phyloP scores from a whole-genome alignment of 2,888 invertebrate genomes.

The Trachelus iudaicus region DNA sequence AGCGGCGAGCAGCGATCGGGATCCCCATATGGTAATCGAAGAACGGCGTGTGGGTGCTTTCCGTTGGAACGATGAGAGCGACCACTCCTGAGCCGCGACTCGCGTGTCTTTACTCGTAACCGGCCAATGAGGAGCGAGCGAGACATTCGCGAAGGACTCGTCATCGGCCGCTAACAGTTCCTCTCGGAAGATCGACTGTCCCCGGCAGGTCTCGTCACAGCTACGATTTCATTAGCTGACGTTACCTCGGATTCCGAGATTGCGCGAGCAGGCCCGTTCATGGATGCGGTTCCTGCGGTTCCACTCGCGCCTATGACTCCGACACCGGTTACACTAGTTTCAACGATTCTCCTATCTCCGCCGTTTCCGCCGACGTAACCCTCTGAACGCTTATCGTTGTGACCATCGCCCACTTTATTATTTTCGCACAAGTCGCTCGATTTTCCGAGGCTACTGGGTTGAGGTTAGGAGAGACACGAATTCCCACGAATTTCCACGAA shows the following conservation, averaged over 20 bases:
- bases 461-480: background rate
- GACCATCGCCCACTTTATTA: background rate
- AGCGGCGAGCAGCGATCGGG: conserved; percentile 43
- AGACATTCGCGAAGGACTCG: conserved; percentile 8
- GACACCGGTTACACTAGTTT: background rate
- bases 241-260: background rate
- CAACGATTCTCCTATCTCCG: background rate
- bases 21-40: conserved; percentile 62
- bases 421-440: background rate
- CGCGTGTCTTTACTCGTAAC: conserved; percentile 24
- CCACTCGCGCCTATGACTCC: background rate
- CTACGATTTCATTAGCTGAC: background rate
- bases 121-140: conserved; percentile 27
- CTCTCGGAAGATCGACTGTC: background rate
- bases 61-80: conserved; percentile 35
- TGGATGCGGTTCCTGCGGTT: background rate
- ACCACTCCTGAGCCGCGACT: conserved; percentile 22
- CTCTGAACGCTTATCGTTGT: background rate
- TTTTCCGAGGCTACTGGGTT: background rate
- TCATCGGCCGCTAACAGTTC: background rate
- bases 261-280: background rate
- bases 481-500: background rate
- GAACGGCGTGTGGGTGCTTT: conserved; percentile 57
- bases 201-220: background rate
- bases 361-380: background rate